A percentile compares a stretch with the other conserved stretches of the same genome.
Conservation (phyloP, 2,888 invertebrate species). For the Metacarcinus magister region DNA sequence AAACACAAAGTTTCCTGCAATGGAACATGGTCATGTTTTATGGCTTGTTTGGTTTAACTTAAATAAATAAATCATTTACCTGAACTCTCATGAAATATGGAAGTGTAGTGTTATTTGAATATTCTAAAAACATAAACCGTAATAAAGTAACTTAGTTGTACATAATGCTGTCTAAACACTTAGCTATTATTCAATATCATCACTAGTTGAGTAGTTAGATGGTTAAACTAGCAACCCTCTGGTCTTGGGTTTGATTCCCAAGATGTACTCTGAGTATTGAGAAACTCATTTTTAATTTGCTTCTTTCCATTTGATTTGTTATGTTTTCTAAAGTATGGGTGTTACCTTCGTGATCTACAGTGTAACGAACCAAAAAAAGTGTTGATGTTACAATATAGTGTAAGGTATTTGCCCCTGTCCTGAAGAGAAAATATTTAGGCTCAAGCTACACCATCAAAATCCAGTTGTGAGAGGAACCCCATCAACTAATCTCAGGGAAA, state of each 20-base stretch:
- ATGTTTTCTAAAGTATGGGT: not conserved
- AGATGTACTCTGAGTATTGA: not conserved
- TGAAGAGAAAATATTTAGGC: too few species aligned
- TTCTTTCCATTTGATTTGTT: not conserved
- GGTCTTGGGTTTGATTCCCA: not conserved
- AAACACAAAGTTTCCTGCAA: conserved; percentile 91
- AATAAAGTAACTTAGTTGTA: not conserved
- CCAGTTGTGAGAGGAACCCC: too few species aligned
- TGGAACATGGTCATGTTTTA: not conserved
- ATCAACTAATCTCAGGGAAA: too few species aligned
- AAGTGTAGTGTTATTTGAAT: too few species aligned
- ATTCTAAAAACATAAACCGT: not conserved
- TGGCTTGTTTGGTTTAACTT: not conserved
- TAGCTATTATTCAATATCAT: not conserved
- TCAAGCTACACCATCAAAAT: too few species aligned
- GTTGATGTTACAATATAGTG: too few species aligned
- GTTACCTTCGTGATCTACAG: too few species aligned
- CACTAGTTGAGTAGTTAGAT: not conserved
- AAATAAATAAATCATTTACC: not conserved
- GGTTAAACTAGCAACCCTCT: not conserved
- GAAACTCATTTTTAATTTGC: not conserved
- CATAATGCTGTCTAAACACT: not conserved
- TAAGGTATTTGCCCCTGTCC: too few species aligned
- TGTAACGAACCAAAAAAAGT: too few species aligned
- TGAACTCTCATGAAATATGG: not conserved